phyloP scores from a whole-genome alignment of 2,888 invertebrate genomes.

The Pelosia muscerda region DNA sequence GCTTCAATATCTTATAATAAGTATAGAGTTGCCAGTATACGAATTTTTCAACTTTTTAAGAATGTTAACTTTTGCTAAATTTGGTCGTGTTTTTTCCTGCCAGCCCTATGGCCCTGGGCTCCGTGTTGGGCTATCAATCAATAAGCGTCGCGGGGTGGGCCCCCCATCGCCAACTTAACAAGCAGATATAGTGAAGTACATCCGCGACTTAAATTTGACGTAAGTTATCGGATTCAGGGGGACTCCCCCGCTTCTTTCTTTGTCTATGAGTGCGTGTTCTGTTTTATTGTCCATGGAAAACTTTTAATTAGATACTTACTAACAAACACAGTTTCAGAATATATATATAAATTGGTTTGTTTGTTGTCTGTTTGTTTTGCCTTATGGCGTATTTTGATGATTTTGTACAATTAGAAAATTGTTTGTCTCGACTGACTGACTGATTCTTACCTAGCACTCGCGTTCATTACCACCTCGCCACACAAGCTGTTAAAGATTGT shows the following conservation, averaged over 20 bases:
- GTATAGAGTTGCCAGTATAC: constrained; percentile 34
- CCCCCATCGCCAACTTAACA: constrained; percentile 65
- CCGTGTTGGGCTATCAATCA: constrained; percentile 73
- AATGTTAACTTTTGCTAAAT: too few species aligned
- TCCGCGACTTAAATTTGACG: constrained; percentile 64
- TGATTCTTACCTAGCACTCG: too few species aligned
- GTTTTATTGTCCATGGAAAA: constrained; percentile 51
- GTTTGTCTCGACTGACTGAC: too few species aligned
- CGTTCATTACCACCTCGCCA: too few species aligned
- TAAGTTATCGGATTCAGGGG: constrained; percentile 52
- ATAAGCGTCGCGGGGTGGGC: constrained; percentile 60
- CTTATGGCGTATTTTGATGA: background rate
- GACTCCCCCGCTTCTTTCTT: constrained; percentile 28
- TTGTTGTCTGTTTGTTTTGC: constrained; percentile 12
- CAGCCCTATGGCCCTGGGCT: constrained; percentile 60
- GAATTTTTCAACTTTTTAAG: too few species aligned
- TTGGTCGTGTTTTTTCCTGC: constrained; percentile 45
- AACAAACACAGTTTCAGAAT: constrained; percentile 21
- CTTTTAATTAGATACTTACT: constrained; percentile 57
- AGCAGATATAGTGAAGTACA: constrained; percentile 69
- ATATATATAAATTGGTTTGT: constrained; percentile 34
- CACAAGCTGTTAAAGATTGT: too few species aligned
- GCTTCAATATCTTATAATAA: too few species aligned
- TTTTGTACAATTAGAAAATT: too few species aligned
- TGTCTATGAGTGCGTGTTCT: constrained; percentile 30